phyloP scores from a whole-genome alignment of 2,888 invertebrate species.

The Acronicta psi region DNA sequence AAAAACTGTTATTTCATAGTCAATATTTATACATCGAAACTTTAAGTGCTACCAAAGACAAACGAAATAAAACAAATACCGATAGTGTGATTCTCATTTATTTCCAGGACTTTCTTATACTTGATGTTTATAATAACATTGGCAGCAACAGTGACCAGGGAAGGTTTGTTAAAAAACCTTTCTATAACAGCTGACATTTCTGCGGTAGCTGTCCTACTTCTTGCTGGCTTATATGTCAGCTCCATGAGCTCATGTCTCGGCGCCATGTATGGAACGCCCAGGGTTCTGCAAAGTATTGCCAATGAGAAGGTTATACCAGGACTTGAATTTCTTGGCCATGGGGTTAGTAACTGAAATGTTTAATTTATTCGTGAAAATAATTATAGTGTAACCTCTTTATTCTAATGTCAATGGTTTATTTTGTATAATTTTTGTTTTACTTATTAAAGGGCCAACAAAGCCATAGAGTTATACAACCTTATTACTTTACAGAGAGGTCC shows the following conservation, averaged over 20 bases:
- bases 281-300: constrained; percentile 98
- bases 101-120: constrained; percentile 94
- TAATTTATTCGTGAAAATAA: no score
- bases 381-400: no score
- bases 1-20: no score
- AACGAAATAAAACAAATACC: no score
- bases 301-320: constrained; percentile 98
- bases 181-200: constrained; percentile 98
- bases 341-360: constrained; percentile 90
- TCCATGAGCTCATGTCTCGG: constrained; percentile 98
- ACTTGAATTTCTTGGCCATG: constrained; percentile 95
- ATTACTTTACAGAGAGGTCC: constrained; percentile 93
- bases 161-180: constrained; percentile 92
- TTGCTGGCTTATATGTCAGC: constrained; percentile 98
- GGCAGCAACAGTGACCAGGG: constrained; percentile 95
- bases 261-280: constrained; percentile 98
- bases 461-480: neutral
- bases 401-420: no score
- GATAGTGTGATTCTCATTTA: no score
- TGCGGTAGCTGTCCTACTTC: constrained; percentile 93
- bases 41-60: no score
- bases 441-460: no score
- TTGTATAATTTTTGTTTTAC: no score
- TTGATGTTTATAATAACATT: constrained; percentile 96
- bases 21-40: no score